A percentile compares a stretch with the other conserved stretches of the same genome.
Conservation (phyloP, 2,797 vertebrate genomes). For the Smutsia temminckii region DNA sequence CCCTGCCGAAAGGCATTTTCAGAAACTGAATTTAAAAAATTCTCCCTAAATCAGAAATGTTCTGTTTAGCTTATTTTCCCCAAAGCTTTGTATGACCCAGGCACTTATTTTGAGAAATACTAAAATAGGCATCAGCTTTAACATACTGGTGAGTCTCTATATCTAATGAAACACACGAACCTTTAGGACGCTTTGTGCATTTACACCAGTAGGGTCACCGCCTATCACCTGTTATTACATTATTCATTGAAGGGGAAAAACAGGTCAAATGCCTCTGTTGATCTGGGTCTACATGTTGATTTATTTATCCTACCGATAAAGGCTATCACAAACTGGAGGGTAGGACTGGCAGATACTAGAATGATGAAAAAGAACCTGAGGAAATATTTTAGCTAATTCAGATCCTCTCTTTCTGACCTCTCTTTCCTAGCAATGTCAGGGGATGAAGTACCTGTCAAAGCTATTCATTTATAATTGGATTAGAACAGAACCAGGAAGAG, state of each 20-base stretch:
- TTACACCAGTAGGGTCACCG: not conserved
- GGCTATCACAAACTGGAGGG: not conserved
- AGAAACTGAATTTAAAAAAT: constrained; percentile 8
- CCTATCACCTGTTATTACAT: not conserved
- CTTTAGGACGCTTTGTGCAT: not conserved
- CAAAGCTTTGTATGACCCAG: not conserved
- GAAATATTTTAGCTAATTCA: constrained; percentile 16
- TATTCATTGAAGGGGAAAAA: not conserved
- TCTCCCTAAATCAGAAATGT: constrained; percentile 22
- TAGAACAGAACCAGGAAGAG: constrained; percentile 3
- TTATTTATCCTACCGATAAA: constrained; percentile 4
- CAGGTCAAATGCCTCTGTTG: not conserved
- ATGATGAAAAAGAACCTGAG: not conserved
- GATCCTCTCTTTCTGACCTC: not conserved
- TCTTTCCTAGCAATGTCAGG: constrained; percentile 16
- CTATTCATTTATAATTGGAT: not conserved
- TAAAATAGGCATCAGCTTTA: not conserved
- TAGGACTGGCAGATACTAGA: not conserved
- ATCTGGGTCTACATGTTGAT: not conserved
- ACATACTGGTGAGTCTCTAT: not conserved
- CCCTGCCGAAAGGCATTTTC: not conserved
- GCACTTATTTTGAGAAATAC: not conserved
- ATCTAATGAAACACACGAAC: constrained; percentile 24
- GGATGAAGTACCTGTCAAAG: not conserved
- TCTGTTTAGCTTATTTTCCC: not conserved